Base-by-base conservation (phyloP, 2,888 invertebrate genomes). In the Corythucha ciliata region DNA sequence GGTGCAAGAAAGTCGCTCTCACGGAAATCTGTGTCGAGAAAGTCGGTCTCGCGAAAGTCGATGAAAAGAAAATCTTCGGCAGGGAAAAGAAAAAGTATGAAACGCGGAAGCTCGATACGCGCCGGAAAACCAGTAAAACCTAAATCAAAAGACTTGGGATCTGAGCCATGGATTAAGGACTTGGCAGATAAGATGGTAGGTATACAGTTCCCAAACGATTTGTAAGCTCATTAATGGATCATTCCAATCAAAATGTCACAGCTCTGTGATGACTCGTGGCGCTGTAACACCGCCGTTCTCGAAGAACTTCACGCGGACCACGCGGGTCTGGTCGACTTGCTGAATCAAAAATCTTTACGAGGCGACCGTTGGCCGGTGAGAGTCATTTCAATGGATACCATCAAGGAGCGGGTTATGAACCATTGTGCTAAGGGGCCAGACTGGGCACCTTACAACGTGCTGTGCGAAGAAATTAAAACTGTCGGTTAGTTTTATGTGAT, bases 341-440 rank as follows among this genome's bases (percentile, higher is more conserved):
- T 45, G 18, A 45, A 44, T 22, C 51, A 45, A 21, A 44, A 27
- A 27, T 34, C 51, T 4, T n/a, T 29, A 4, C 36, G 45, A 4
- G 51, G 51, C 5, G 45, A 51, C 3, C 36, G 51, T 2, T 51
- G 51, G 51, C 51, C 51, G 5, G 22, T 51, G n/a, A 16, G 39
- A 26, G 37, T 51, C 29, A 44, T 51, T 16, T 51, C 51, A 14
- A 51, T 51, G 51, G 51, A 51, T 18, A 29, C 21, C 14, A 21
- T 51, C 18, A 51, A 36, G 24, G 45, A 51, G 26, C 36, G 36
- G 16, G 51, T 51, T 2, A 26, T 51, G n/a, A 51, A 45, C 16
- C 40, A 51, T 42, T 51, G 51, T 18, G 27, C 20, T 18, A 51
- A 51, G 46, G 45, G 45, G 16, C 7, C 27, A 12, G 45, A 51